A percentile compares a stretch with the other conserved stretches of the same genome.
These are phyloP conservation scores for Aramus guarauna DNA, from an alignment of 2,113 vertebrate species.

Conservation along the genomic window DNA sequence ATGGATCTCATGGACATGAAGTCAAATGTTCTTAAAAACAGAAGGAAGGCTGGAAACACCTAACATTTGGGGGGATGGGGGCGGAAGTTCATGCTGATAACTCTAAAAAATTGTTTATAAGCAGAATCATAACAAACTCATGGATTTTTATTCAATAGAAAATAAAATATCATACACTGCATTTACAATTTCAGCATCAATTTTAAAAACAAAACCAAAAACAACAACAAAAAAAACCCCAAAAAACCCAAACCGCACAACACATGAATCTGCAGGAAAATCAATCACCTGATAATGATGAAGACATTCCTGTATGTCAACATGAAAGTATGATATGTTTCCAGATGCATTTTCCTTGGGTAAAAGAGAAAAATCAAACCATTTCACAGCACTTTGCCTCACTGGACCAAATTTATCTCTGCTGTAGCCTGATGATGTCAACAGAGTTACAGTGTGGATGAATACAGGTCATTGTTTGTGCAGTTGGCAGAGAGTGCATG, in stretches of 20 bases:
- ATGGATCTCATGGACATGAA: background rate
- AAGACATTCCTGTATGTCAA: constrained; percentile 9
- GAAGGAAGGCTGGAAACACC: background rate
- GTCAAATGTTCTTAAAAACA: background rate
- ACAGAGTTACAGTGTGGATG: constrained; percentile 27
- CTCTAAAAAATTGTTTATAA: background rate
- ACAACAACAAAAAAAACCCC: too few relatives aligned
- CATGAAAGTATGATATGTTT: background rate
- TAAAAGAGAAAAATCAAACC: constrained; percentile 15
- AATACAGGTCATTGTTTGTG: constrained; percentile 42
- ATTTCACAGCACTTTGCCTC: constrained; percentile 28
- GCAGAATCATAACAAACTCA: background rate
- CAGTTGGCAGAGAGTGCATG: background rate
- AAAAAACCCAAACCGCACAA: too few relatives aligned
- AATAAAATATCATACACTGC: background rate
- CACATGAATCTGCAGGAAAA: background rate
- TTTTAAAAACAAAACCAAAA: background rate
- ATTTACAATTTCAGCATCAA: background rate
- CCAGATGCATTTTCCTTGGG: background rate
- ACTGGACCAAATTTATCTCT: constrained; percentile 35
- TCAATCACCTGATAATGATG: background rate
- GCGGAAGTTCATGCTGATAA: background rate
- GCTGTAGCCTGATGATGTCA: constrained; percentile 55
- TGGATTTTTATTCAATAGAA: background rate
- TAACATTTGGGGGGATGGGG: background rate